A percentile compares a stretch with the other conserved stretches of the same genome.
Evolutionary conservation across 2,888 invertebrate species (phyloP).

Genomic region (Charanyca ferruginea): DNA sequence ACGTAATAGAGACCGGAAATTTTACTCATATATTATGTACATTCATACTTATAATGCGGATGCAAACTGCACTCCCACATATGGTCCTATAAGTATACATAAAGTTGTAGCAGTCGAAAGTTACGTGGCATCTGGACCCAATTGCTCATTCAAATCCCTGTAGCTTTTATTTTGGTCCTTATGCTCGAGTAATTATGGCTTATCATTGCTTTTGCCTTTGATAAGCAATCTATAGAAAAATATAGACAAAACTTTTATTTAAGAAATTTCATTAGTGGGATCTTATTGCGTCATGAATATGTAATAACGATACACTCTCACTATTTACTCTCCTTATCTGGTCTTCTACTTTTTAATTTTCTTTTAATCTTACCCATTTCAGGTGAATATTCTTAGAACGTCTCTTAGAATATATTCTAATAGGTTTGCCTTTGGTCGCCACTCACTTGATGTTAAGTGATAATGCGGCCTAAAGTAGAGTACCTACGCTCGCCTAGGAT

Average conservation of each 20-base stretch:
- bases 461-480: no score
- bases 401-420: no score
- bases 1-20: conserved; percentile 52
- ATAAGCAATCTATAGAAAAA: neutral
- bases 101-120: conserved; percentile 35
- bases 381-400: conserved; percentile 10
- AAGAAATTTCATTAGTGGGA: neutral
- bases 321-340: neutral
- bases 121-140: conserved; percentile 22
- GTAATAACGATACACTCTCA: neutral
- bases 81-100: conserved; percentile 60
- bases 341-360: neutral
- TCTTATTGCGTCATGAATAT: neutral
- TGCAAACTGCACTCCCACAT: conserved; percentile 58
- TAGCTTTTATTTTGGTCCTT: conserved; percentile 7
- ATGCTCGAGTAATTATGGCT: neutral
- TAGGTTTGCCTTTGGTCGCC: no score
- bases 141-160: conserved; percentile 14
- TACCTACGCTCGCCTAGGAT: no score
- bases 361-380: neutral
- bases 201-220: neutral
- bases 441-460: no score
- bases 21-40: conserved; percentile 57
- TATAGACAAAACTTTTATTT: neutral
- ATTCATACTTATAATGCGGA: conserved; percentile 60